Evolutionary conservation across 1,140 invertebrate genomes (phyloP), one percentile per base, ranked within the genome.

Genomic region (Sitophilus oryzae): DNA sequence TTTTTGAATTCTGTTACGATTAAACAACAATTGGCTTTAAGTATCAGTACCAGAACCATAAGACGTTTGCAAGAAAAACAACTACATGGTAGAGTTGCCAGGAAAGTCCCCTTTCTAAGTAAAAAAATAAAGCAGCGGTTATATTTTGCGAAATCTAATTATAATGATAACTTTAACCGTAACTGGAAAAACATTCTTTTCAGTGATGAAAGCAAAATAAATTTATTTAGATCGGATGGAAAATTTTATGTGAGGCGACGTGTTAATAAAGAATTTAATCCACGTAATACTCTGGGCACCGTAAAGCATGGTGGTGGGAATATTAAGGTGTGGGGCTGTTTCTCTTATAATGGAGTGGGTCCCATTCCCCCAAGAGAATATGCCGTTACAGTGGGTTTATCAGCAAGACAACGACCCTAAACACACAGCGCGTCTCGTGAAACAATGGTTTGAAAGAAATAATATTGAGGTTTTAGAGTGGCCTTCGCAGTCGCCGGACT

Each of bases 131-230:
- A n/a, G n/a, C n/a, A n/a, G n/a, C n/a, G n/a, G n/a, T n/a, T n/a
- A n/a, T n/a, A n/a, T n/a, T n/a, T n/a, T n/a, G n/a, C n/a, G n/a
- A n/a, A n/a, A n/a, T n/a, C n/a, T n/a, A n/a, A n/a, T n/a, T n/a
- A n/a, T n/a, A n/a, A n/a, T n/a, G n/a, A n/a, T n/a, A n/a, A n/a
- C n/a, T n/a, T n/a, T n/a, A n/a, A n/a, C n/a, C n/a, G n/a, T n/a
- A n/a, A 41, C 19, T 41, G 38, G 38, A 41, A 41, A 41, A 41
- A 41, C 38, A 41, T 41, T 16, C 38, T 41, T 41, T 41, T 41
- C 19, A n/a, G 9, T 18, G 4, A 41, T 3, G 38, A 41, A 41
- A 41, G n/a, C 16, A 41, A 41, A 41, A 41, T 41, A 2, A 41
- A 41, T 41, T 41, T 41, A 18, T 41, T 2, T 18, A 18, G 38